Evolutionary conservation across 2,797 vertebrate genomes (phyloP).

Genomic region (Typhlichthys eigenmanni): DNA sequence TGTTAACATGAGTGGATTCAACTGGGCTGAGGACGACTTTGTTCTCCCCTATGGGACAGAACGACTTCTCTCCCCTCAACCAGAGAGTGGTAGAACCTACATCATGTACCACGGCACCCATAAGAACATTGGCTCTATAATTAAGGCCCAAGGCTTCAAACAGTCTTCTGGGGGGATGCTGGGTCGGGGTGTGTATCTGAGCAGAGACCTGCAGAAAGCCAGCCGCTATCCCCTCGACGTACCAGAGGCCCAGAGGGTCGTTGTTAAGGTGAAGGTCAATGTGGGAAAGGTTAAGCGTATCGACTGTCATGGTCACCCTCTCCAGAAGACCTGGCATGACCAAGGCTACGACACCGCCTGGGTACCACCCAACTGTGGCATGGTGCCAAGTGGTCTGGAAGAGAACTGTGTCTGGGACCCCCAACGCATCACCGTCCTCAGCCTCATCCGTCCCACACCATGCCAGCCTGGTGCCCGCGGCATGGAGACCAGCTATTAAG

Average conservation of each 20-base stretch:
- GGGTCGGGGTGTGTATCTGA: constrained; percentile 70
- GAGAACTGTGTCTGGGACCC: constrained; percentile 76
- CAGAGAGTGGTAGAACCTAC: constrained; percentile 7
- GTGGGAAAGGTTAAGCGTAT: constrained; percentile 70
- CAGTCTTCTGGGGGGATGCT: constrained; percentile 54
- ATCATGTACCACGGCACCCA: constrained; percentile 74
- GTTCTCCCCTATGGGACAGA: neutral
- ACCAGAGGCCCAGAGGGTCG: constrained; percentile 13
- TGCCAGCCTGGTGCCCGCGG: no score
- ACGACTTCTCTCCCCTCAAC: neutral
- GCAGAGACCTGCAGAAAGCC: constrained; percentile 68
- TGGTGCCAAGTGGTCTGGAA: constrained; percentile 49
- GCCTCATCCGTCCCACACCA: accelerated
- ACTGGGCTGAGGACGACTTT: constrained; percentile 50
- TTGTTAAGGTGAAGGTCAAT: constrained; percentile 48
- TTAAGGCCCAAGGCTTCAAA: constrained; percentile 12
- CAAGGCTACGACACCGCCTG: constrained; percentile 60
- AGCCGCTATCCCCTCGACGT: constrained; percentile 42
- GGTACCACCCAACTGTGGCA: constrained; percentile 60
- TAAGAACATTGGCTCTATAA: neutral
- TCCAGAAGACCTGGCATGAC: constrained; percentile 52
- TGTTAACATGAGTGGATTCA: no score
- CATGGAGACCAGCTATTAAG: no score
- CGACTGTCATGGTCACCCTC: constrained; percentile 19
- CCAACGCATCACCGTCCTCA: accelerated